Evolutionary conservation across 2,113 vertebrate species (phyloP).

Genomic region (Glaucidium brasilianum): DNA sequence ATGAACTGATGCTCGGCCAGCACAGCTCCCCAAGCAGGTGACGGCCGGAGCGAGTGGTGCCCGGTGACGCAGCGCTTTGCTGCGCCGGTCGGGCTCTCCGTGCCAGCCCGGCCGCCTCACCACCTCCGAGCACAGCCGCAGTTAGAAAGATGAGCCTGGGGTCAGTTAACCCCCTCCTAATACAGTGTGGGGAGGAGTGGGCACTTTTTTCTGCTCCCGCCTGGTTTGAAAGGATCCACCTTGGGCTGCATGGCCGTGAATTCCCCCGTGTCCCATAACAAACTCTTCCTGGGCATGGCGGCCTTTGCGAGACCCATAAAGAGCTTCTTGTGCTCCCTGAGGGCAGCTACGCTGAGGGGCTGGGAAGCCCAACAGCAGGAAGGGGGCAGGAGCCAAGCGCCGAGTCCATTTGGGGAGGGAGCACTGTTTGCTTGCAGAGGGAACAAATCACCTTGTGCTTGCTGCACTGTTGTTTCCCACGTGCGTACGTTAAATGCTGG

Average conservation of each 20-base stretch:
- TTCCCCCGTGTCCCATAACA: not conserved
- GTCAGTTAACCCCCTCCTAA: not conserved
- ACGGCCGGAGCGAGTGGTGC: slow-evolving; percentile 49
- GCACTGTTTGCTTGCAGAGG: not conserved
- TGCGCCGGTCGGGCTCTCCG: not conserved
- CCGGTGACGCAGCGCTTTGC: slow-evolving; percentile 68
- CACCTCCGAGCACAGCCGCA: slow-evolving; percentile 4
- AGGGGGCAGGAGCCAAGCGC: not conserved
- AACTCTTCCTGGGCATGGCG: slow-evolving; percentile 13
- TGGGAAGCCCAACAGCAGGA: not conserved
- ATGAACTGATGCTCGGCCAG: slow-evolving; percentile 59
- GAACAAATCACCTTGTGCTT: not conserved
- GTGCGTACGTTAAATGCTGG: not conserved
- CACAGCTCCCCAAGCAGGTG: slow-evolving; percentile 53
- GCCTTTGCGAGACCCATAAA: slow-evolving; percentile 38
- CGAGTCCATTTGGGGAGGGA: not conserved
- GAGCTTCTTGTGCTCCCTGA: slow-evolving; percentile 48
- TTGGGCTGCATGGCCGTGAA: not conserved
- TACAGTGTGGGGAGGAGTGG: not conserved
- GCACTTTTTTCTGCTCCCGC: not conserved
- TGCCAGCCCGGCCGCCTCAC: slow-evolving; percentile 55
- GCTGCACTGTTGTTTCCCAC: not conserved
- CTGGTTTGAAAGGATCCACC: not conserved
- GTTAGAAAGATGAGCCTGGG: slow-evolving; percentile 34
- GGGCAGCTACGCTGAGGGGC: not conserved